A percentile compares a stretch with the other conserved stretches of the same genome.
These are phyloP conservation scores for Erythrocebus patas DNA, from an alignment of 2,113 vertebrate species.

Conservation along the genomic window DNA sequence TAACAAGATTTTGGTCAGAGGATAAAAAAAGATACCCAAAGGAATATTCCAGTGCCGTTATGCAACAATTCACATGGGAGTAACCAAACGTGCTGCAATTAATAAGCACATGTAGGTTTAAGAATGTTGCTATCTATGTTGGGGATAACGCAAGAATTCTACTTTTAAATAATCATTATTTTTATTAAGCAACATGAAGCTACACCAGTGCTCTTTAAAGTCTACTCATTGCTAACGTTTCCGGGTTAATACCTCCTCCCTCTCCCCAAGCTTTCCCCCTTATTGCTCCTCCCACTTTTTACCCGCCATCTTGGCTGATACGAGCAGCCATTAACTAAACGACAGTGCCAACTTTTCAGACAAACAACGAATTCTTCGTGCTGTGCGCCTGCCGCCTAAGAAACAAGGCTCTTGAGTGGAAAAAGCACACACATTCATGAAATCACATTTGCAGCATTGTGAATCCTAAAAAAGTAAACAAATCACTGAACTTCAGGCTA, in stretches of 20 bases:
- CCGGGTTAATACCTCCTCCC: conserved; percentile 61
- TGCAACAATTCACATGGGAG: conserved; percentile 4
- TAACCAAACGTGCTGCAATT: conserved; percentile 72
- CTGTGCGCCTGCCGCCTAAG: background rate
- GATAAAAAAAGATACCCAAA: background rate
- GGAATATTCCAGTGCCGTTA: conserved; percentile 31
- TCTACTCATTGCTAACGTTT: background rate
- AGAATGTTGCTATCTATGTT: conserved; percentile 3
- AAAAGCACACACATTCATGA: background rate
- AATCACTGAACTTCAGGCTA: background rate
- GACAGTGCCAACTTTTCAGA: conserved; percentile 77
- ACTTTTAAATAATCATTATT: background rate
- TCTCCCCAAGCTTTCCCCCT: conserved; percentile 36
- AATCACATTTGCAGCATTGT: background rate
- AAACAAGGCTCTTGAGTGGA: too few species aligned
- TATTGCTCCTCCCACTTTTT: conserved; percentile 75
- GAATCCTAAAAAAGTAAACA: conserved; percentile 58
- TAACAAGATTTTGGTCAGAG: background rate
- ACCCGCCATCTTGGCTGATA: conserved; percentile 89
- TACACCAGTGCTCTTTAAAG: accelerated
- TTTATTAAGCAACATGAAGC: background rate
- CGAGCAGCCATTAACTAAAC: conserved; percentile 87
- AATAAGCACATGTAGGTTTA: conserved; percentile 41
- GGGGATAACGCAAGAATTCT: background rate
- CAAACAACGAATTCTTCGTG: background rate